Evolutionary conservation across 92 coral and sea anemone genomes (phyloP), one percentile per base, ranked within the genome.

Genomic region (Phenganax subtilis): DNA sequence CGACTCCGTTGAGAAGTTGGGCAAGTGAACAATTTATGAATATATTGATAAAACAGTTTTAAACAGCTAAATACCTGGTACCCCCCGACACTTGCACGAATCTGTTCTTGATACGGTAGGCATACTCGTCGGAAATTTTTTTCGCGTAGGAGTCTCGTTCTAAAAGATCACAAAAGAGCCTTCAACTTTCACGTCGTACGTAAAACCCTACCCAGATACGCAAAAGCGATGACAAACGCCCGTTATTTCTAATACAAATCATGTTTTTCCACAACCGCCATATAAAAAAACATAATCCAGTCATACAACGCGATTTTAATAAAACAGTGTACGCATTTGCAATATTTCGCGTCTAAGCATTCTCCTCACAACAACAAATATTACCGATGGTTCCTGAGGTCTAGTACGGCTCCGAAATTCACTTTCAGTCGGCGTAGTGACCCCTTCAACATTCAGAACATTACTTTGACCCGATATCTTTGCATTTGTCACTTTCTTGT

Each of bases 151-250:
- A 72, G 83, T 79, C 56, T 52, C 54, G 83, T n/a, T 79, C 83
- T 79, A 65, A 64, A 79, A 63, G 74, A 64, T 79, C 83, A 79
- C 74, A 79, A 79, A 79, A 79, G 83, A 64, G 74, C 83, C 83
- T 79, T 79, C 83, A 79, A n/a, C 57, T n/a, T 11, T 1, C 82
- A 79, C 69, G 69, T 51, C 11, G 57, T 65, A 68, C 67, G 31
- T n/a, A 79, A 28, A 51, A 79, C 67, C 74, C 59, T 79, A 79
- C 73, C 74, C 83, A 60, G 69, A 37, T 54, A 25, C 57, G 31
- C 69, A 64, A 57, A 76, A 47, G 52, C 73, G 73, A 47, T 31
- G 53, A 30, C 81, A 56, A 54, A 54, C 56, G 55, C 52, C 63
- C 62, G 80, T 30, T 75, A 55, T 55, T 57, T 75, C 28, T 54